Base-by-base conservation (phyloP, 2,113 vertebrate genomes). In the Eurystomus gularis region DNA sequence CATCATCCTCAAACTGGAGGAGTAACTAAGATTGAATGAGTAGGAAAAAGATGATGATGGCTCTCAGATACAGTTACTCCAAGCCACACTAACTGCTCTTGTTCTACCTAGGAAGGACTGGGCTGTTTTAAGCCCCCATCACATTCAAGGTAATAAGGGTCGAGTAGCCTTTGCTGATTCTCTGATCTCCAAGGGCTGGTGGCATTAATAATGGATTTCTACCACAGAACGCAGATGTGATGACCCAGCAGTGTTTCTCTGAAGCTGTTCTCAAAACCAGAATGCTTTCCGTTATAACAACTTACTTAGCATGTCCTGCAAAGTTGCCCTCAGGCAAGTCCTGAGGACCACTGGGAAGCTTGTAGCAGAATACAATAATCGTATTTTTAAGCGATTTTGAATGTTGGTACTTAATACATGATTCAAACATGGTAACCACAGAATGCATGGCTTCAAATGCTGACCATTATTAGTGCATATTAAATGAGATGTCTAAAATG, bases 81-180 rank as follows among this genome's bases (percentile, higher is more conserved):
- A 71, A 5, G 11, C 28, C 80, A 25, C 52, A 40, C 11, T 65
- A 49, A 5, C 42, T 46, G 39, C 28, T 85, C 20, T n/a, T 31
- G 6, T 6, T 44, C 19, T 60, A 0, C 4, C 29, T 17, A 0
- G 3, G 60, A 24, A 44, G 73, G 44, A 23, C 52, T 37, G 62
- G 25, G 26, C 16, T 58, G 25, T 29, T 54, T 39, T 44, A 86
- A 70, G 28, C 25, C 17, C 11, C 33, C 26, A 28, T 23, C 54
- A 16, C 20, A 48, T 37, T 33, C 42, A 83, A 16, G 19, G 23
- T 6, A 68, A 35, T 1, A 17, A 62, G 29, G 62, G 37, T 33
- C 3, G 5, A 15, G 48, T 11, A 52, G 37, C 16, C 37, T 66
- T 37, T 73, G 58, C 48, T 18, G 42, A 33, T 19, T 62, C 14